phyloP scores from a whole-genome alignment of 2,113 vertebrate genomes.

The Sylvia atricapilla region DNA sequence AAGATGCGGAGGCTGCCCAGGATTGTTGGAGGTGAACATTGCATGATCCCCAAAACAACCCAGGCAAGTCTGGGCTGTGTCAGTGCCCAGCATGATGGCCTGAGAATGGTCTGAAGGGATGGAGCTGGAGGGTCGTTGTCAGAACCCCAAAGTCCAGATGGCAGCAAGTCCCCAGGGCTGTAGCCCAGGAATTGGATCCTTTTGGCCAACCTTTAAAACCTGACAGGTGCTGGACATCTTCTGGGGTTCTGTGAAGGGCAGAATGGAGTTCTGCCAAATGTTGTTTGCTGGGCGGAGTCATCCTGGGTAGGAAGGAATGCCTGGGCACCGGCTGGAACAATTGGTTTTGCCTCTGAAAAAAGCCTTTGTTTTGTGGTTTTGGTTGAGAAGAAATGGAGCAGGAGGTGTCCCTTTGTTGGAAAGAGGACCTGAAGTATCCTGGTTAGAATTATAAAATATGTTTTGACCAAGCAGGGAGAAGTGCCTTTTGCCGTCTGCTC shows the following conservation, averaged over 20 bases:
- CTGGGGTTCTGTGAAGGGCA: neutral
- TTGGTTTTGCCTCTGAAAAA: neutral
- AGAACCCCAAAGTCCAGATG: neutral
- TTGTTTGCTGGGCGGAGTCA: neutral
- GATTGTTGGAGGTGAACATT: neutral
- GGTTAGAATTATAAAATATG: neutral
- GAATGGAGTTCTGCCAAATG: neutral
- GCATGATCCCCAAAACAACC: no score
- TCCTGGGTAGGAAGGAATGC: neutral
- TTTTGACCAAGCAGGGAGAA: neutral
- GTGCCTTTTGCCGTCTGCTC: neutral
- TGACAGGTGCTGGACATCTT: neutral
- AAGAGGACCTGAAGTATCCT: neutral
- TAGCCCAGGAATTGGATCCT: neutral
- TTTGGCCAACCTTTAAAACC: no score
- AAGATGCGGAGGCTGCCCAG: rapidly evolving
- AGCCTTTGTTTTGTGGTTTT: neutral
- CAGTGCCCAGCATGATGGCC: no score
- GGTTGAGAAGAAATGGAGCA: neutral
- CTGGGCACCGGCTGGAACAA: neutral
- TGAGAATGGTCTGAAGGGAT: neutral
- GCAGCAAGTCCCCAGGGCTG: neutral
- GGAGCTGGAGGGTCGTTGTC: rapidly evolving
- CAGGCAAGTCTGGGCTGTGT: no score
- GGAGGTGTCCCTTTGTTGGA: no score